Base-by-base conservation (phyloP, 2,113 vertebrate species). In the Semicossyphus pulcher region DNA sequence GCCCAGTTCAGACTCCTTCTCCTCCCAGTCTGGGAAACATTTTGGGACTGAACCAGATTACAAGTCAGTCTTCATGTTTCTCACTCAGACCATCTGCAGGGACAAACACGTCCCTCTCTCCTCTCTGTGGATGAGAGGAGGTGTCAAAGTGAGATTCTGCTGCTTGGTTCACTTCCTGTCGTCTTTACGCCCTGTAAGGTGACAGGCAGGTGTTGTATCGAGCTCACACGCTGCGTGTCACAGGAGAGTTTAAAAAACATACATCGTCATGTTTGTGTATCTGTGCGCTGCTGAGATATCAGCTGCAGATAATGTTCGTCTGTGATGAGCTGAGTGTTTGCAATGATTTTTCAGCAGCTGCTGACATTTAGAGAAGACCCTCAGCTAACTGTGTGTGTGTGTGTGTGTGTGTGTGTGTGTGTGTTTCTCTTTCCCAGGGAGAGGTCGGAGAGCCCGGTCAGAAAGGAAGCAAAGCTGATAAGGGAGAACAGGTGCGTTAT, bases 401-500 rank as follows among this genome's bases (percentile, higher is more conserved):
- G 39, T 92, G 58, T 83, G 58, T 73, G 8, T 37, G 5, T 36
- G 12, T 67, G 28, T 58, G 59, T 68, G 29, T 91, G 58, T 81
- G 52, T 72, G 34, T 47, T 47, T 84, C 45, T 80, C 80, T 78
- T 66, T 93, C 89, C 32, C 85, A 99, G 97, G 97, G 97, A 90
- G 97, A 99, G 93, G 97, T 97, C 58, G 97, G 97, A 77, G 97
- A 98, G 89, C 96, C 97, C 0, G 97, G 97, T 54, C 97, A 99
- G 85, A 99, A 99, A 89, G 97, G 97, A 76, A 97, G 96, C 82
- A 99, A 99, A 90, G 97, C 94, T 0, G 97, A 97, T 92, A 99
- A 99, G 82, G 97, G 97, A 88, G 97, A 99, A 91, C 97, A 97
- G 3, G 97, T 99, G 71, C 90, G 95, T 49, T 52, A 32, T 51